A percentile compares a stretch with the other conserved stretches of the same genome.
phyloP scores from a whole-genome alignment of 2,888 invertebrate species.

The Brassicogethes aeneus region DNA sequence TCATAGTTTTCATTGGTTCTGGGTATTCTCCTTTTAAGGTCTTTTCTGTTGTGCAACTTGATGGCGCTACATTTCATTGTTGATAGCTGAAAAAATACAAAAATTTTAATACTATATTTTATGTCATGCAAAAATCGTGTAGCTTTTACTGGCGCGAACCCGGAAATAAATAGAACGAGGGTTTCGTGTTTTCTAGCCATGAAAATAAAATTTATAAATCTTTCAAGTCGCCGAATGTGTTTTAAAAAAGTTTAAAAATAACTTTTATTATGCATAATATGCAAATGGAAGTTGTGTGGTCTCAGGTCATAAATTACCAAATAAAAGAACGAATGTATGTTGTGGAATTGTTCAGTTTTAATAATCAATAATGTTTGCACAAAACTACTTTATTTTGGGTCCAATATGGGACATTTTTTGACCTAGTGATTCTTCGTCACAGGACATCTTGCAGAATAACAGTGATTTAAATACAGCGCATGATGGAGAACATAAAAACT shows the following conservation, averaged over 20 bases:
- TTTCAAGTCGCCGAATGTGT: background rate
- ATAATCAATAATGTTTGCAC: too few species aligned
- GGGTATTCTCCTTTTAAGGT: slow-evolving; percentile 7
- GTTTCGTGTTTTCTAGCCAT: background rate
- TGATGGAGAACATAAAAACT: too few species aligned
- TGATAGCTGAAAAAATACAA: slow-evolving; percentile 6
- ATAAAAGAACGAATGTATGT: too few species aligned
- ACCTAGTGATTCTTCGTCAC: too few species aligned
- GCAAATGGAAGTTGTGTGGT: background rate
- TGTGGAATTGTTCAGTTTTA: too few species aligned
- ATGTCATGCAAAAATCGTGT: background rate
- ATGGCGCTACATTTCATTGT: slow-evolving; percentile 31
- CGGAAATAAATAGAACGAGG: background rate
- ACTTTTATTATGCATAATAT: background rate
- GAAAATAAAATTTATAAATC: background rate
- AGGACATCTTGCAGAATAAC: too few species aligned
- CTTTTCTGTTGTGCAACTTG: slow-evolving; percentile 22
- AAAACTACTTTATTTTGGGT: too few species aligned
- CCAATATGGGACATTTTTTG: too few species aligned
- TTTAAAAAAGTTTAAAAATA: slow-evolving; percentile 1
- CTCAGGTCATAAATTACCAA: background rate
- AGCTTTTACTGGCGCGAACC: background rate
- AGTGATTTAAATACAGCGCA: too few species aligned
- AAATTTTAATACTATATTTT: background rate
- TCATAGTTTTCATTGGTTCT: background rate